These are phyloP conservation scores for Phragmatobia fuliginosa DNA, from an alignment of 2,888 invertebrate genomes.

Conservation along the genomic window DNA sequence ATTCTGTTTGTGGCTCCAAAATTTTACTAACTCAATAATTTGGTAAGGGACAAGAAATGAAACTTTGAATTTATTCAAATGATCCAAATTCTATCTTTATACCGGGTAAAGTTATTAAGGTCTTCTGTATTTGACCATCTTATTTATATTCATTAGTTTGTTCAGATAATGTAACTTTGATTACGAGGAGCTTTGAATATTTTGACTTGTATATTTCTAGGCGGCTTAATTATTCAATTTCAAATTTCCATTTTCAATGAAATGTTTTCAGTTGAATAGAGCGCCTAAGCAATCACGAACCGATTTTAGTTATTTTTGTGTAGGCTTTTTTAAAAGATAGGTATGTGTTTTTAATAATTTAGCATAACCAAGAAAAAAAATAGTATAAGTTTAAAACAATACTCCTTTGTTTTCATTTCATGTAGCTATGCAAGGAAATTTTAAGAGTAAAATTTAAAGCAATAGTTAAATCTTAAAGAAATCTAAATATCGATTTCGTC, in stretches of 20 bases:
- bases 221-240: slow-evolving; percentile 38
- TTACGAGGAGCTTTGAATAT: slow-evolving; percentile 47
- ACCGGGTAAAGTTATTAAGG: slow-evolving; percentile 59
- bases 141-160: slow-evolving; percentile 72
- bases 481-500: too few species aligned
- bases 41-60: slow-evolving; percentile 32
- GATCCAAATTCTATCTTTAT: slow-evolving; percentile 64
- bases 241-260: slow-evolving; percentile 31
- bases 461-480: too few species aligned
- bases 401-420: too few species aligned
- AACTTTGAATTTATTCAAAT: slow-evolving; percentile 51
- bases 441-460: too few species aligned
- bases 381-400: too few species aligned
- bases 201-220: slow-evolving; percentile 37
- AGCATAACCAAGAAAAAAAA: too few species aligned
- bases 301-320: not conserved
- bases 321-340: too few species aligned
- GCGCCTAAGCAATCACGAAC: not conserved
- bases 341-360: too few species aligned
- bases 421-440: too few species aligned
- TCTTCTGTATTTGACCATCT: slow-evolving; percentile 54
- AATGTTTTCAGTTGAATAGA: slow-evolving; percentile 20
- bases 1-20: slow-evolving; percentile 1
- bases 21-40: slow-evolving; percentile 36
- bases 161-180: slow-evolving; percentile 62